Evolutionary conservation across 2,888 invertebrate genomes (phyloP).

Genomic region (Clitarchus hookeri): DNA sequence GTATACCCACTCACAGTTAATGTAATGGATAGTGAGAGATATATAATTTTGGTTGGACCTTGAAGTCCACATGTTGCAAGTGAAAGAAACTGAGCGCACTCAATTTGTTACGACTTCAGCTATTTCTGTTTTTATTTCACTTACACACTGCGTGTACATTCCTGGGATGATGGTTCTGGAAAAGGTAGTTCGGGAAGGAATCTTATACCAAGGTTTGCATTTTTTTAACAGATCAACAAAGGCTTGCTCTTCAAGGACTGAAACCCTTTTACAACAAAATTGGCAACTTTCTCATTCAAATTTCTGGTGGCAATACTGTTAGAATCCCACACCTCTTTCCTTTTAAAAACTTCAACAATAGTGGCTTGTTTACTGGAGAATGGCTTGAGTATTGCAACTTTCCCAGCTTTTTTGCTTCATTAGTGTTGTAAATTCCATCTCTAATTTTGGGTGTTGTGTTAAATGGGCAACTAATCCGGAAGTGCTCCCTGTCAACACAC

Average conservation of each 20-base stretch:
- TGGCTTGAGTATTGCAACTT: background rate
- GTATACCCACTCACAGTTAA: background rate
- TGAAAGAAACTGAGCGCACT: background rate
- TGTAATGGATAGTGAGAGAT: background rate
- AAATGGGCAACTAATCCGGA: background rate
- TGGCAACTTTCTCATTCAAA: background rate
- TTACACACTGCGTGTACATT: background rate
- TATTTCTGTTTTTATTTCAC: background rate
- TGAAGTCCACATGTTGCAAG: background rate
- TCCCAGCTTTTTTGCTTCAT: background rate
- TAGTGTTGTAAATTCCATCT: background rate
- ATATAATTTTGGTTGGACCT: background rate
- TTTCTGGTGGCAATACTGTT: background rate
- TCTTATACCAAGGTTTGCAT: background rate
- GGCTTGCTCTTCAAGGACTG: background rate
- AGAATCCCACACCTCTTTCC: background rate
- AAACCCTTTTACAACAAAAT: background rate
- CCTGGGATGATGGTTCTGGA: too few species aligned
- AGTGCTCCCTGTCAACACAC: background rate
- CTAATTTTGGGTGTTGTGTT: background rate
- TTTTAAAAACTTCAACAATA: background rate
- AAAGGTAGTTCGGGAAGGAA: background rate
- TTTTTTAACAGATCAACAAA: background rate
- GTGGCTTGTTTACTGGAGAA: background rate
- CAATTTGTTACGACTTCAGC: background rate